phyloP scores from a whole-genome alignment of 2,113 vertebrate species.

The Malurus elegans region DNA sequence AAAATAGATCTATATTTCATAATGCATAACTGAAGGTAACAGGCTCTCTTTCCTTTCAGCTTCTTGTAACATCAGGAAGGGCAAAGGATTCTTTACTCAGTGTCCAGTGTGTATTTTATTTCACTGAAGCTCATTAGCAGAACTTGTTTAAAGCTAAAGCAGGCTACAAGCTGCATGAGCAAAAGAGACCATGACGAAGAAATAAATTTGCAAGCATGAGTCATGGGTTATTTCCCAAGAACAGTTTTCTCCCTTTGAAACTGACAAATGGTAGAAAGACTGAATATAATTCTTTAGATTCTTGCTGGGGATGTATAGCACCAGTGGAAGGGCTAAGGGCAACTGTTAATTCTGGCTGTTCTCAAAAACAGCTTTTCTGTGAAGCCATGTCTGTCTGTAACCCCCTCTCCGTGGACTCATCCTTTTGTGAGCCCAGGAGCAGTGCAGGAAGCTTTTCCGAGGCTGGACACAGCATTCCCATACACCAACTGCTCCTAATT shows the following conservation, averaged over 20 bases:
- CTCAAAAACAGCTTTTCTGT: not conserved
- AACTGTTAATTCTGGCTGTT: not conserved
- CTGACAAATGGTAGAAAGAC: not conserved
- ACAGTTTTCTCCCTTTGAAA: not conserved
- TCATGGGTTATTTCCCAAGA: not conserved
- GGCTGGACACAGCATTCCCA: fast-evolving
- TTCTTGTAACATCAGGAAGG: not conserved
- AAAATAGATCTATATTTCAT: not conserved
- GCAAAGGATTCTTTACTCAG: not conserved
- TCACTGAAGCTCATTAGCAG: not conserved
- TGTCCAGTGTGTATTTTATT: not conserved
- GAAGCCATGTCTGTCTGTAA: not conserved
- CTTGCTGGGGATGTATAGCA: not conserved
- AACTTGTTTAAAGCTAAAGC: not conserved
- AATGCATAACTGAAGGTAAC: not conserved
- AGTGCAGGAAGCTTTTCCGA: not conserved
- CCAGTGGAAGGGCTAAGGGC: not conserved
- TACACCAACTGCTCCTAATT: not conserved
- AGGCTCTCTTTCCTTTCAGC: not conserved
- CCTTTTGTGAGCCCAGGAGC: not conserved
- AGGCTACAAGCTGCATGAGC: not conserved
- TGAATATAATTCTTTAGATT: not conserved
- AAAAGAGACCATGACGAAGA: not conserved
- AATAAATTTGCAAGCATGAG: not conserved
- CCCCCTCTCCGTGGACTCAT: not conserved